Evolutionary conservation across 1,140 invertebrate species (phyloP), one percentile per base, ranked within the genome.

Genomic region (Macrostomum lignano): DNA sequence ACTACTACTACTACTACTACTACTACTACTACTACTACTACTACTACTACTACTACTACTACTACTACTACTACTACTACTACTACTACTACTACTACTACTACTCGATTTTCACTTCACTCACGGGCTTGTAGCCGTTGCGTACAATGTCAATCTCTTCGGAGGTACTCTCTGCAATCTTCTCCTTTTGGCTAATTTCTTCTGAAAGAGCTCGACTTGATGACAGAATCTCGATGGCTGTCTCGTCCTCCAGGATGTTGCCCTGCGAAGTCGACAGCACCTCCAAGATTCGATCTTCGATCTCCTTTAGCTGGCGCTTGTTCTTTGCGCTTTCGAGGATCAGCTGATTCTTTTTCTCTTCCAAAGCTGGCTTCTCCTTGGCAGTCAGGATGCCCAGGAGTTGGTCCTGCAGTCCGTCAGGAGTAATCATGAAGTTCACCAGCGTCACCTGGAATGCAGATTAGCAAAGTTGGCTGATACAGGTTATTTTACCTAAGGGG

Each of bases 181-280:
- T 40, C 36, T 28, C 76, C 67, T 44, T 81, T 38, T 58, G 52
- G 49, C 19, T 47, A 19, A 65, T 65, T 43, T 64, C 61, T 40
- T 59, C 52, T 0, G 62, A 61, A 28, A 65, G 39, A 24, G 69
- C 60, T 60, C 86, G 86, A 39, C 78, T 86, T 0, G 75, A 77
- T 0, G 78, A 78, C 13, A 91, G 61, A 41, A 84, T 76, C 45
- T 74, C 69, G 36, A 86, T 81, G 3, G 79, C 81, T 1, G 73
- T 81, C 58, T 93, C 84, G 55, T 91, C 79, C 49, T 93, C 81
- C 17, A 91, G 58, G 35, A 93, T 84, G 52, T 91, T 91, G 3
- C 78, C 78, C 50, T 56, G 58, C 1, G 67, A 68, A 11, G 60
- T 41, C 7, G 63, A 74, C 2, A 91, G 61, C 38, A 82, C 69